Conservation (phyloP, 1,140 invertebrate species). For the Drosophila subobscura region DNA sequence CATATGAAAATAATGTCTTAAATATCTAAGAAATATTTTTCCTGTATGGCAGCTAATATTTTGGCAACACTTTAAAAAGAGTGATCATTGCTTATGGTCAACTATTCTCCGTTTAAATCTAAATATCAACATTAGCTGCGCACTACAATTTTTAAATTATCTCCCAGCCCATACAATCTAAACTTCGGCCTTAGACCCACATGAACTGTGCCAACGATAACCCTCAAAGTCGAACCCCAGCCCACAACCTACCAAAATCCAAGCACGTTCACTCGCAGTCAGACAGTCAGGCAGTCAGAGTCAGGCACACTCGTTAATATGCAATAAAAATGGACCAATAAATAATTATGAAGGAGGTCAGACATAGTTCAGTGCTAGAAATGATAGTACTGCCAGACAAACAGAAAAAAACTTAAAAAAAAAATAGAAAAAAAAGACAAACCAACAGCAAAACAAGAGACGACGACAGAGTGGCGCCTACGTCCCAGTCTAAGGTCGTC, state of each 20-base stretch:
- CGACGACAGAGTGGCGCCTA: slow-evolving; percentile 74
- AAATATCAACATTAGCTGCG: background rate
- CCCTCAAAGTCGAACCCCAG: slow-evolving; percentile 33
- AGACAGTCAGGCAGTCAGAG: background rate
- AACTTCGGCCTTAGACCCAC: slow-evolving; percentile 52
- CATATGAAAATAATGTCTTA: too few relatives aligned
- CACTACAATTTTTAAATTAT: slow-evolving; percentile 10
- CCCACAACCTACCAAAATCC: slow-evolving; percentile 20
- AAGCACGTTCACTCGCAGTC: slow-evolving; percentile 64
- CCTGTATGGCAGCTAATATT: too few relatives aligned
- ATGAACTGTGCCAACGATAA: slow-evolving; percentile 64
- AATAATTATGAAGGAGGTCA: slow-evolving; percentile 83
- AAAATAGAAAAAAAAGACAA: slow-evolving; percentile 24
- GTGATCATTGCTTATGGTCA: too few relatives aligned
- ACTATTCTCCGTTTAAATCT: too few relatives aligned
- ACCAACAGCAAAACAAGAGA: slow-evolving; percentile 30
- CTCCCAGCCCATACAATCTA: slow-evolving; percentile 41
- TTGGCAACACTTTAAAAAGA: background rate
- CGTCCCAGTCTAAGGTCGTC: slow-evolving; percentile 75
- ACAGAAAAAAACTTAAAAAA: slow-evolving; percentile 48
- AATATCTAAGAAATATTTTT: too few relatives aligned
- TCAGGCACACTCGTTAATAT: slow-evolving; percentile 70
- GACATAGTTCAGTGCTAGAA: slow-evolving; percentile 77
- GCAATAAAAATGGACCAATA: slow-evolving; percentile 81
- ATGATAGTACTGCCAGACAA: slow-evolving; percentile 13